Evolutionary conservation across 2,797 vertebrate species (phyloP).

Genomic region (Acanthurus lineatus): DNA sequence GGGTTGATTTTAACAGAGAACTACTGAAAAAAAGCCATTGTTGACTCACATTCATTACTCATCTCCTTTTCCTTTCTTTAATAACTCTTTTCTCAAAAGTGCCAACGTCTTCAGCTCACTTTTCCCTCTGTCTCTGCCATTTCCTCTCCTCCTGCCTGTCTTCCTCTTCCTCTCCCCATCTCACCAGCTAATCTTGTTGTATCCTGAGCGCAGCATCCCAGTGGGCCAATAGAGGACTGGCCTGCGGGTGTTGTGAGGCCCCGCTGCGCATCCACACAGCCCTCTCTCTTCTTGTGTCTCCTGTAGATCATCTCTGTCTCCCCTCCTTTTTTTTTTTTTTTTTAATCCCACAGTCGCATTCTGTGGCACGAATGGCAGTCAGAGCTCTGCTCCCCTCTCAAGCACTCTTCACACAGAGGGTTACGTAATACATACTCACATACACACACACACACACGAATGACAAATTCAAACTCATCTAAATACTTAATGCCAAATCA

Average conservation of each 20-base stretch:
- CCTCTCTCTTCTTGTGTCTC: constrained; percentile 28
- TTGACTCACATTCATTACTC: constrained; percentile 14
- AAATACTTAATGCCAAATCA: constrained; percentile 51
- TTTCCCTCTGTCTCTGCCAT: constrained; percentile 5
- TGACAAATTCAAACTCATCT: constrained; percentile 23
- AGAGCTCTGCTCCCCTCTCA: constrained; percentile 57
- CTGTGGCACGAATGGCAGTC: constrained; percentile 56
- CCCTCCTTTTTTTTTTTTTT: constrained; percentile 16
- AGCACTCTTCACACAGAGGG: constrained; percentile 55
- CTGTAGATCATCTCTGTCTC: constrained; percentile 16
- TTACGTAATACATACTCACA: constrained; percentile 47
- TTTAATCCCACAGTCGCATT: constrained; percentile 61
- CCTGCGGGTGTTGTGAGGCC: constrained; percentile 50
- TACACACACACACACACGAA: constrained; percentile 1
- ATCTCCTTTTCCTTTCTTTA: constrained; percentile 7
- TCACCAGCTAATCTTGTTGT: constrained; percentile 23
- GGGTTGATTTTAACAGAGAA: background rate
- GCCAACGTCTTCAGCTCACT: constrained; percentile 17
- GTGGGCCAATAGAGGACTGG: constrained; percentile 41
- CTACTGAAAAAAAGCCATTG: background rate
- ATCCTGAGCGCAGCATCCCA: constrained; percentile 66
- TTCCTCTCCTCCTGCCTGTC: constrained; percentile 33
- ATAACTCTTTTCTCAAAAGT: background rate
- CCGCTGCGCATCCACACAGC: constrained; percentile 39
- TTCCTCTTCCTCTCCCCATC: constrained; percentile 42